Evolutionary conservation across 2,113 vertebrate genomes (phyloP).

Genomic region (Datnioides undecimradiatus): DNA sequence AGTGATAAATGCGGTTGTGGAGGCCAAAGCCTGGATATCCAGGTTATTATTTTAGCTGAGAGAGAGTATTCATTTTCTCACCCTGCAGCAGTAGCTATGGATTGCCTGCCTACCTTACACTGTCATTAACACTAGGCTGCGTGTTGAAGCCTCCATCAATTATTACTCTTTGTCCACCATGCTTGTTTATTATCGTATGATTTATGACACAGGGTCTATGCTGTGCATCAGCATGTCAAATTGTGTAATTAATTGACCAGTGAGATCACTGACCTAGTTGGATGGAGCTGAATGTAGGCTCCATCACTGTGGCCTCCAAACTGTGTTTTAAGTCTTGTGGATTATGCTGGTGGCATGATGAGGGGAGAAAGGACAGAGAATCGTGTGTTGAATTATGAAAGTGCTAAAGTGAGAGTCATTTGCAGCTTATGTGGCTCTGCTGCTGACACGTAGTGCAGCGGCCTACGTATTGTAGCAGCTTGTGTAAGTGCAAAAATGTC

Average conservation of each 20-base stretch:
- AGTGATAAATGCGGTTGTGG: background rate
- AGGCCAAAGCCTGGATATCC: conserved; percentile 2
- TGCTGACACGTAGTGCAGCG: conserved; percentile 29
- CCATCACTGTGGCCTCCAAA: background rate
- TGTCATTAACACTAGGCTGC: conserved; percentile 17
- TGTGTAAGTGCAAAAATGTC: conserved; percentile 54
- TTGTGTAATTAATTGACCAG: conserved; percentile 27
- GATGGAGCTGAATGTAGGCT: background rate
- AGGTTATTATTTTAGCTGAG: conserved; percentile 1
- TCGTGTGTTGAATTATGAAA: conserved; percentile 33
- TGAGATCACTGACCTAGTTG: conserved; percentile 26
- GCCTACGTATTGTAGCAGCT: conserved; percentile 51
- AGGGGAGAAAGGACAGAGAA: background rate
- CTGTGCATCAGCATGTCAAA: background rate
- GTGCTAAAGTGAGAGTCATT: conserved; percentile 35
- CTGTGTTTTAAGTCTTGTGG: background rate
- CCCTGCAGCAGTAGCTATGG: background rate
- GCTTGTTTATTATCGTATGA: conserved; percentile 24
- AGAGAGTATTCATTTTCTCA: conserved; percentile 5
- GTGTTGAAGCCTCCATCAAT: background rate
- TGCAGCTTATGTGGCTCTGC: conserved; percentile 39
- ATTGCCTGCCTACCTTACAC: background rate
- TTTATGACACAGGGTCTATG: conserved; percentile 23
- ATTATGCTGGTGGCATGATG: conserved; percentile 2
- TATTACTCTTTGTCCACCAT: conserved; percentile 3